Base-by-base conservation (phyloP, 1,140 invertebrate genomes). In the Drosophila kohkoa region DNA sequence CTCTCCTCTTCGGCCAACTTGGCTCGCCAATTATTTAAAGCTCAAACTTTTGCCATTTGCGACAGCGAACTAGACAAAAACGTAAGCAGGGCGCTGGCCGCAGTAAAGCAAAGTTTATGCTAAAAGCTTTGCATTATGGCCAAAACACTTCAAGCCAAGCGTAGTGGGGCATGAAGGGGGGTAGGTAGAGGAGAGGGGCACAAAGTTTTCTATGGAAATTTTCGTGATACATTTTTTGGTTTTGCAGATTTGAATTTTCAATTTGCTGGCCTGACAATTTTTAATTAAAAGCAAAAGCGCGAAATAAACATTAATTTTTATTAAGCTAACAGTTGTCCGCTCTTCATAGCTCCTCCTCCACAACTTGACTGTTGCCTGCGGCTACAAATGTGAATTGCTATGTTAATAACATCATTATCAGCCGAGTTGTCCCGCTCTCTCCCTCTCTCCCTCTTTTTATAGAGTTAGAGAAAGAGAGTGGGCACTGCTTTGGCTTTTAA, bases 361-460 rank as follows among this genome's bases (percentile, higher is more conserved):
- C 15, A 7, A 0, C 25, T 4, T 25, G 5, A 10, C 1, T 8
- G 43, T 38, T 43, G 74, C 15, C 57, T 74, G 63, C 71, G 81
- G 81, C 82, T 71, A 64, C 71, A 79, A 77, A 85, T 79, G 64
- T 73, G 75, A 72, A 88, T 88, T 88, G 82, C 77, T 75, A 80
- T 88, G 83, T 78, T 88, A 88, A 88, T 88, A 88, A 89, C 85
- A 88, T 81, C 81, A 89, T 88, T 88, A 89, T 88, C 77, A 79
- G 73, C 62, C 51, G 71, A 16, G 48, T 8, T 10, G 15, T 6
- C n/a, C 1, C 38, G n/a, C 38, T 25, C 41, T 5, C n/a, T 8
- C 15, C 4, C 41, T 13, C 10, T 15, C 35, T 25, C 20, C 5
- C 13, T 57, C 41, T 11, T 41, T 52, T 30, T 25, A 45, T 16